phyloP scores from a whole-genome alignment of 2,888 invertebrate species.

The Drosophila flavopinicola region DNA sequence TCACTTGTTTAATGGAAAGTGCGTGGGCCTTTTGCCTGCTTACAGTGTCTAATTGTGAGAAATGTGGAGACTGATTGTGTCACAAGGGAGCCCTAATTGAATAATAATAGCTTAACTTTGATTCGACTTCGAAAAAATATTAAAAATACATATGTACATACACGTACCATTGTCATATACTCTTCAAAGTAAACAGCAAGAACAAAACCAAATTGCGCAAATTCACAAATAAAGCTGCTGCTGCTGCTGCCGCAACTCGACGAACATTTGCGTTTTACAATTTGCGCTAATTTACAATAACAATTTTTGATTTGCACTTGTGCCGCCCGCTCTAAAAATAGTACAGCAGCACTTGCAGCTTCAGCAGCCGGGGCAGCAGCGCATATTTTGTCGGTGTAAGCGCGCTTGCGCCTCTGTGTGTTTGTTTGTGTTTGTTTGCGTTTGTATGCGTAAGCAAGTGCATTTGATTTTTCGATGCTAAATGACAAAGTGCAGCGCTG shows the following conservation, averaged over 20 bases:
- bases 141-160: too few relatives aligned
- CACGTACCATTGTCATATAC: too few relatives aligned
- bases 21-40: too few relatives aligned
- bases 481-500: conserved; percentile 29
- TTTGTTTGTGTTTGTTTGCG: conserved; percentile 3
- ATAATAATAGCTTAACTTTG: too few relatives aligned
- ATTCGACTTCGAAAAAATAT: too few relatives aligned
- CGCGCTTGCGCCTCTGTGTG: too few relatives aligned
- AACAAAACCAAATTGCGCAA: conserved; percentile 23
- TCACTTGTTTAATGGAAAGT: too few relatives aligned
- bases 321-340: conserved; percentile 51
- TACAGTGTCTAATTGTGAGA: too few relatives aligned
- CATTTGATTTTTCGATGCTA: conserved; percentile 59
- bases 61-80: too few relatives aligned
- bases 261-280: conserved; percentile 34
- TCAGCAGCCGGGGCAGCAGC: conserved; percentile 4
- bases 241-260: conserved; percentile 9
- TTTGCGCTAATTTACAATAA: conserved; percentile 57
- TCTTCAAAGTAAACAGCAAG: neutral
- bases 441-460: conserved; percentile 23
- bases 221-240: conserved; percentile 13
- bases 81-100: too few relatives aligned
- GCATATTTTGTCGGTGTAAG: too few relatives aligned
- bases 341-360: conserved; percentile 32
- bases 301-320: conserved; percentile 60